Percentiles rank a stretch among this genome's conserved stretches.
These are phyloP conservation scores for Pluvianellus socialis DNA, from an alignment of 2,113 vertebrate genomes.

Conservation along the genomic window DNA sequence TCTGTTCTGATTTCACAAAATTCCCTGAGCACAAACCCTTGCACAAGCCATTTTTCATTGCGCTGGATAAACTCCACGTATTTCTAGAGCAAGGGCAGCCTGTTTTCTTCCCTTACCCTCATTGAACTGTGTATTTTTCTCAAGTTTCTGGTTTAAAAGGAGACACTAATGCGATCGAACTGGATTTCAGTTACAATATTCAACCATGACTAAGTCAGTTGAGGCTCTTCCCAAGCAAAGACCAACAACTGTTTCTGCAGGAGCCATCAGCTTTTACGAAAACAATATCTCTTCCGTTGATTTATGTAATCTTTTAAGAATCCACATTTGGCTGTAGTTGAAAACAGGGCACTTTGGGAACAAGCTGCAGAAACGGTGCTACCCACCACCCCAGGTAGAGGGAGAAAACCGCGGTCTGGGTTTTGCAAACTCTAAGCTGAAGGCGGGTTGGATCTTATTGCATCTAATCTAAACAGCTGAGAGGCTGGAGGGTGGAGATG, in stretches of 20 bases:
- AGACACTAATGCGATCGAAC: neutral
- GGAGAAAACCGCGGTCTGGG: neutral
- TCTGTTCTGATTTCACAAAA: neutral
- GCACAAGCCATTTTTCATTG: neutral
- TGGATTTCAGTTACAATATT: neutral
- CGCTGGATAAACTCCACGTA: neutral
- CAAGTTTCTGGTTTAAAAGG: constrained; percentile 8
- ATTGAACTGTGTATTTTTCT: neutral
- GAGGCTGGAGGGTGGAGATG: neutral
- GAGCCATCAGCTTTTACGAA: neutral
- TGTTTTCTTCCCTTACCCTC: neutral
- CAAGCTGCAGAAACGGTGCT: neutral
- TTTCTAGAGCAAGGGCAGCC: neutral
- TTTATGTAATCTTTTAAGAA: neutral
- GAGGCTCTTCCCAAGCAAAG: neutral
- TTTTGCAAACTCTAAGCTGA: neutral
- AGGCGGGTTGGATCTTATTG: neutral
- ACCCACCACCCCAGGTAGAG: neutral
- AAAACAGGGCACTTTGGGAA: neutral
- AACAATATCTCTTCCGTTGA: neutral
- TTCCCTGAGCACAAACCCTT: neutral
- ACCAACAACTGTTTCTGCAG: neutral
- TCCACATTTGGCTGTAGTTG: neutral
- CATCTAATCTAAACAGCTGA: neutral
- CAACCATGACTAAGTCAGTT: neutral